phyloP scores from a whole-genome alignment of 2,113 vertebrate species.

The Willisornis vidua region DNA sequence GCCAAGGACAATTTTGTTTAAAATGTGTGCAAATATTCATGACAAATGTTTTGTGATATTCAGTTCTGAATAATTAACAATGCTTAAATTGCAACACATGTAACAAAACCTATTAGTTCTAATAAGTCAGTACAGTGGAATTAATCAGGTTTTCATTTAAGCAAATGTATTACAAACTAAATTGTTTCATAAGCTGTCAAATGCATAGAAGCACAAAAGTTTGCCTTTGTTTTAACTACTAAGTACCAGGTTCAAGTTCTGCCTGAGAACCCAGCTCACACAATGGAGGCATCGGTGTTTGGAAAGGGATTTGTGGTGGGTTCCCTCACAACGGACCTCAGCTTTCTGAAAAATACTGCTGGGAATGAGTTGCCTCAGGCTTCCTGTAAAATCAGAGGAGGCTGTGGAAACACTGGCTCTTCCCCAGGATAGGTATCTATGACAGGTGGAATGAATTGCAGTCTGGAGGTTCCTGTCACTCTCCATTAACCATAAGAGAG shows the following conservation, averaged over 20 bases:
- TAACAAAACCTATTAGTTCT: slow-evolving; percentile 63
- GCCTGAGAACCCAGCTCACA: not conserved
- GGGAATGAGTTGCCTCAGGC: not conserved
- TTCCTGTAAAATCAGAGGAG: not conserved
- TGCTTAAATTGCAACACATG: slow-evolving; percentile 68
- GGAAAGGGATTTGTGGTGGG: not conserved
- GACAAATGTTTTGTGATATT: slow-evolving; percentile 69
- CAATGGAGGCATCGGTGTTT: not conserved
- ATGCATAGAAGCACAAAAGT: slow-evolving; percentile 37
- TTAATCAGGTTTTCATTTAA: slow-evolving; percentile 71
- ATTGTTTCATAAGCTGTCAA: slow-evolving; percentile 71
- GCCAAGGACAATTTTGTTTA: slow-evolving; percentile 66
- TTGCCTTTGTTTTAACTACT: not conserved
- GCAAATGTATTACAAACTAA: slow-evolving; percentile 67
- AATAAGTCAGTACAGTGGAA: slow-evolving; percentile 64
- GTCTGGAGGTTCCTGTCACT: slow-evolving; percentile 20
- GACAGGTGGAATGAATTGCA: not conserved
- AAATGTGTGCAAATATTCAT: slow-evolving; percentile 71
- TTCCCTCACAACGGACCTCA: not conserved
- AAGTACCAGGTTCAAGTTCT: not conserved
- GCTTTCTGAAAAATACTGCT: not conserved
- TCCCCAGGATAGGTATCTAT: not conserved
- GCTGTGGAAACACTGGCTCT: not conserved
- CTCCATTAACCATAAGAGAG: not conserved
- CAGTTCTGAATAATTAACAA: slow-evolving; percentile 68